Evolutionary conservation across 2,888 invertebrate genomes (phyloP), one percentile per base, ranked within the genome.

Genomic region (Pimpla rufipes): DNA sequence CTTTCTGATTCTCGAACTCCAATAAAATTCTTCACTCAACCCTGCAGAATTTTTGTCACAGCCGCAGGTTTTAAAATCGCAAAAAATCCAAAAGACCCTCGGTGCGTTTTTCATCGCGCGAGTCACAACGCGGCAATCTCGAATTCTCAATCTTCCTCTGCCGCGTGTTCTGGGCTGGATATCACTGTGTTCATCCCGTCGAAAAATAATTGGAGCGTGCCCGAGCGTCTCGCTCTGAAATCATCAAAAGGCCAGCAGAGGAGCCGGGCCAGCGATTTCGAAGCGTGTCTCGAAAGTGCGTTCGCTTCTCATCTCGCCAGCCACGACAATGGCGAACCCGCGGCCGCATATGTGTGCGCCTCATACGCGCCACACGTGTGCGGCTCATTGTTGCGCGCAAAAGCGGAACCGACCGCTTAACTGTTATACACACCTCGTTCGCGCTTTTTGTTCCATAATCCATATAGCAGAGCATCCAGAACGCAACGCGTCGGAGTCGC

Each of bases 391-490:
- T 83, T 76, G 71, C 40, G 83, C 67, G 76, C 79, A 79, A 83
- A 83, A 83, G 79, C 83, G 75, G 64, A 79, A 83, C 83, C 57
- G 16, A 23, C 71, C 79, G 42, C 57, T 83, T 79, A 76, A 79
- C 83, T 71, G 70, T 83, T 73, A 67, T 79, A 83, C 79, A 55
- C 79, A 73, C 52, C 66, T 76, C 55, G 45, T 57, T 45, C 66
- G 52, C 37, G 4, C 66, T 76, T 83, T 76, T 59, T 66, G 66
- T 71, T 79, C 67, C 52, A 79, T 52, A 23, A 76, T 79, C 79
- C 71, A 76, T 67, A 67, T 35, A 67, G 59, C 29, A 35, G 18
- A 50, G 37, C 59, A 57, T 47, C 40, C 21, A 50, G 23, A 64
- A 50, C 66, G 52, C 70, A 45, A 75, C 10, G 42, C 45, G 52